Evolutionary conservation across 2,888 invertebrate genomes (phyloP).

Genomic region (Argynnis bischoffii): DNA sequence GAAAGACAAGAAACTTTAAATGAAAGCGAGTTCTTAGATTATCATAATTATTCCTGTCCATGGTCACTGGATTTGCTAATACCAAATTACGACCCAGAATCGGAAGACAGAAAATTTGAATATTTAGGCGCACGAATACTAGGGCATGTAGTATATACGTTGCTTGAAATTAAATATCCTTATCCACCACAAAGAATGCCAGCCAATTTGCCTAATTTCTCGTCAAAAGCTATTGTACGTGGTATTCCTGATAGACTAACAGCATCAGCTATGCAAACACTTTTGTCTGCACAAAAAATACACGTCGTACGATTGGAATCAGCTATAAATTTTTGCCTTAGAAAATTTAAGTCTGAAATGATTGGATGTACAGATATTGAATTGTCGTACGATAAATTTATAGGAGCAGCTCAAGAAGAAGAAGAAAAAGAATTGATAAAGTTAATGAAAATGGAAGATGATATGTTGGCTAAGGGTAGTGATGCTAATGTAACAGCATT

Average conservation of each 20-base stretch:
- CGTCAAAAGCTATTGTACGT: slow-evolving; percentile 67
- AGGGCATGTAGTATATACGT: slow-evolving; percentile 78
- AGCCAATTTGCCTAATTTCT: slow-evolving; percentile 63
- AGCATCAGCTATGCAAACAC: slow-evolving; percentile 63
- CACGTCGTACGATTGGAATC: slow-evolving; percentile 71
- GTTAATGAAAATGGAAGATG: slow-evolving; percentile 64
- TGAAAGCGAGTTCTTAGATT: slow-evolving; percentile 80
- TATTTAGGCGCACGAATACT: slow-evolving; percentile 71
- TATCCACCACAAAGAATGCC: slow-evolving; percentile 58
- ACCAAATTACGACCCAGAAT: slow-evolving; percentile 66
- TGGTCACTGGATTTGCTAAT: slow-evolving; percentile 78
- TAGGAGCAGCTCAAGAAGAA: slow-evolving; percentile 54
- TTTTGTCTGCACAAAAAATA: slow-evolving; percentile 67
- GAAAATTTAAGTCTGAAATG: slow-evolving; percentile 79
- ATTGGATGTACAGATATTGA: slow-evolving; percentile 76
- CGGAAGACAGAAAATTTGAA: slow-evolving; percentile 70
- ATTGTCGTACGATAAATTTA: slow-evolving; percentile 65
- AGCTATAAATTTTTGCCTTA: slow-evolving; percentile 83
- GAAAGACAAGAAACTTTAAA: slow-evolving; percentile 79
- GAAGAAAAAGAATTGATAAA: slow-evolving; percentile 63
- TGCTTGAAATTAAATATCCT: slow-evolving; percentile 76
- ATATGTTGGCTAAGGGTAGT: slow-evolving; percentile 52
- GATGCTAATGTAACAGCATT: slow-evolving; percentile 51
- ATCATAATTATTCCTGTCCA: slow-evolving; percentile 75
- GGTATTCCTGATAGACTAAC: slow-evolving; percentile 69